Evolutionary conservation across 1,140 invertebrate genomes (phyloP).

Genomic region (Ditylenchus dipsaci): DNA sequence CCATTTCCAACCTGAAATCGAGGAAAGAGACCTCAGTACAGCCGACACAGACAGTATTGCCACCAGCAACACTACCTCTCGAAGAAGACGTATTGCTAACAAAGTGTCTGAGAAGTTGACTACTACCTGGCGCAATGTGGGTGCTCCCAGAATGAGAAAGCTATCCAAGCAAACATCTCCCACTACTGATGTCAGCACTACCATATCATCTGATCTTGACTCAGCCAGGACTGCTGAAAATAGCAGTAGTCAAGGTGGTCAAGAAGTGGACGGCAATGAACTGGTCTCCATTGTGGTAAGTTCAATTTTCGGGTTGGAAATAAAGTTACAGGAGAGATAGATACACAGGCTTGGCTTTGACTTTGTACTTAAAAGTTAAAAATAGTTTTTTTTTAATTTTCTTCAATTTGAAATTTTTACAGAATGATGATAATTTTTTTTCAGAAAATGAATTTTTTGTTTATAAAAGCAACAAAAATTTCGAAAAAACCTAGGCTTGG

Average conservation of each 20-base stretch:
- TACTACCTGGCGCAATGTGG: slow-evolving; percentile 18
- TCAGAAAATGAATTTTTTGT: too few relatives aligned
- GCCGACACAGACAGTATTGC: neutral
- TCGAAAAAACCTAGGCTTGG: too few relatives aligned
- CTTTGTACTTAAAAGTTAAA: too few relatives aligned
- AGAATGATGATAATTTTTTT: too few relatives aligned
- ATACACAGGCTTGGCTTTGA: too few relatives aligned
- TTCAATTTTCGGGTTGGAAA: neutral
- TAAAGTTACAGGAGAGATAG: too few relatives aligned
- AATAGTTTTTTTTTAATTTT: too few relatives aligned
- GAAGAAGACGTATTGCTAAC: slow-evolving; percentile 35
- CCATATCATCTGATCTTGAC: neutral
- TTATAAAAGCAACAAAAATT: too few relatives aligned
- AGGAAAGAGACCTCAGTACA: neutral
- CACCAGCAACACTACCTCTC: neutral
- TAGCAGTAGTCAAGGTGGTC: too few relatives aligned
- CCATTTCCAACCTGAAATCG: slow-evolving; percentile 15
- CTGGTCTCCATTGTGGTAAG: slow-evolving; percentile 1
- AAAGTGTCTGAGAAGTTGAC: slow-evolving; percentile 41
- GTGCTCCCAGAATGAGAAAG: neutral
- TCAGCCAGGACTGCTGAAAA: too few relatives aligned
- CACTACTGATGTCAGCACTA: neutral
- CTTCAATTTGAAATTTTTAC: too few relatives aligned
- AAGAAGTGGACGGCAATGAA: neutral
- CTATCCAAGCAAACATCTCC: neutral